Percentiles rank a stretch among this genome's conserved stretches.
phyloP scores from a whole-genome alignment of 2,888 invertebrate species.

The Cephus sareptanus region DNA sequence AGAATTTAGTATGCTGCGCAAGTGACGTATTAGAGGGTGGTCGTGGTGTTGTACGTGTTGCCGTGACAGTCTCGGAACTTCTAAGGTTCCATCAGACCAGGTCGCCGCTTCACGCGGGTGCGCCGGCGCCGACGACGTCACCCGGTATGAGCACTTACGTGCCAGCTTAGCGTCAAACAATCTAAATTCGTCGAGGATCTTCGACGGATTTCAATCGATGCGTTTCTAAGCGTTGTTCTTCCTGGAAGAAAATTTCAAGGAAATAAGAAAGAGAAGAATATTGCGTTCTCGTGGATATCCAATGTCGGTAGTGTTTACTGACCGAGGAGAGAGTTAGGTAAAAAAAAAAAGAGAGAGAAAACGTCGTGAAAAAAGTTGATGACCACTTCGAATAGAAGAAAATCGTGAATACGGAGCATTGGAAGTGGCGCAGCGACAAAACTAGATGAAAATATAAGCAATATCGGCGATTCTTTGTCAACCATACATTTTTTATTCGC shows the following conservation, averaged over 20 bases:
- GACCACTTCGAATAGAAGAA: not conserved
- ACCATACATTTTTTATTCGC: not conserved
- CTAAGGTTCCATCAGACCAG: conserved; percentile 74
- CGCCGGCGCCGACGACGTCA: conserved; percentile 34
- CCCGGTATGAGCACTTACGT: conserved; percentile 47
- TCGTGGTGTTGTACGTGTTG: conserved; percentile 86
- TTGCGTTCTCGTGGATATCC: not conserved
- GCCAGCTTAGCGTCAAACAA: conserved; percentile 52
- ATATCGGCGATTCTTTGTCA: not conserved
- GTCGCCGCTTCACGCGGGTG: conserved; percentile 55
- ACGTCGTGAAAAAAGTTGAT: not conserved
- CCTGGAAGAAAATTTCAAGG: not conserved
- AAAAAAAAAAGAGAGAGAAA: not conserved
- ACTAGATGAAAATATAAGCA: not conserved
- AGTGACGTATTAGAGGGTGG: conserved; percentile 94
- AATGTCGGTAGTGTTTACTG: not conserved
- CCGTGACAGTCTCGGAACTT: conserved; percentile 88
- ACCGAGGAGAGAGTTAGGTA: not conserved
- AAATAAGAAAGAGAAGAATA: not conserved
- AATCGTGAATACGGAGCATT: not conserved
- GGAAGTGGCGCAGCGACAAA: not conserved
- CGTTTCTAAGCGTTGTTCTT: not conserved
- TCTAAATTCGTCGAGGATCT: conserved; percentile 30
- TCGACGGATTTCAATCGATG: not conserved
- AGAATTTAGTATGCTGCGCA: conserved; percentile 92